Base-by-base conservation (phyloP, 2,888 invertebrate genomes). In the Cheilosia variabilis region DNA sequence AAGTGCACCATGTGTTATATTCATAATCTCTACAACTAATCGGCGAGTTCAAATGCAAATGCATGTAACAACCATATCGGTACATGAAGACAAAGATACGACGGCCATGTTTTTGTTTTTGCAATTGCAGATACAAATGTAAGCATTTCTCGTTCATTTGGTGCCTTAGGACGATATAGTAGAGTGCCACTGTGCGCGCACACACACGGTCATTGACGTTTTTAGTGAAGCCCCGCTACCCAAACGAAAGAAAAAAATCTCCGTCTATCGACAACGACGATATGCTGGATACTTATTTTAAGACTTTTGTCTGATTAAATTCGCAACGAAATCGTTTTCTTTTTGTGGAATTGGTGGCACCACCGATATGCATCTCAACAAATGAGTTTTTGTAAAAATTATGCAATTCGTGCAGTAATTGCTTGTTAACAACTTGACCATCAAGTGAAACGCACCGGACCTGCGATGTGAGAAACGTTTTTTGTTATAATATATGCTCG, bases 391-490 rank as follows among this genome's bases (percentile, higher is more conserved):
- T 45, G 24, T 34, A 27, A 43, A 69, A 77, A 66, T 71, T 84
- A 80, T 84, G 60, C 84, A 79, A 76, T 80, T 62, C 71, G 65
- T 80, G 75, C 57, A 52, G 52, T 80, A 76, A 80, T 71, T 71
- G 80, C 47, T 45, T 57, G 66, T 75, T 69, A 45, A 53, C 34
- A 47, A 60, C 37, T 66, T 79, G 22, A 9, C 68, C 69, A 31
- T 37, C 58, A 58, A 58, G 68, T 58, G 65, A 71, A 79, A 79
- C 31, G 41, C 58, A 57, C 27, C 19, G 37, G 2, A 17, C 60
- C 27, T 37, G 47, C 34, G 55, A 60, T 71, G 84, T 69, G 75
- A 80, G 47, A 80, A 84, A 80, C 27, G 43, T 31, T 17, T 58
- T 19, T 57, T 71, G 50, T 71, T 69, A 50, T 27, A 37, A 37